These are phyloP conservation scores for Anas platyrhynchos DNA, from an alignment of 2,113 vertebrate genomes.

Conservation along the genomic window DNA sequence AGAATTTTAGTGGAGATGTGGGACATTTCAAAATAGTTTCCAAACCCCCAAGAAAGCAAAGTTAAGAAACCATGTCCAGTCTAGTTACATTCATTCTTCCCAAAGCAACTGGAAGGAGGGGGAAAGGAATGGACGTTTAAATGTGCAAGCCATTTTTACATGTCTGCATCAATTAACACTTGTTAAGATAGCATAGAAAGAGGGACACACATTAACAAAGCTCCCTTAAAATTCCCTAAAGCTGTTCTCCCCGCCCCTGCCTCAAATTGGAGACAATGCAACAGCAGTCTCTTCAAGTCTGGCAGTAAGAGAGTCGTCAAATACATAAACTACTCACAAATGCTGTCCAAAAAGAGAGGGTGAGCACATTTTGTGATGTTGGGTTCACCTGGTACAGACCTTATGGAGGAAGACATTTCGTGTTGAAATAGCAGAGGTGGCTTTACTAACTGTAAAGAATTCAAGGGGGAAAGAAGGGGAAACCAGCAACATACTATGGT, in stretches of 20 bases:
- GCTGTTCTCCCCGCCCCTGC: background rate
- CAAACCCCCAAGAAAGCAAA: conserved; percentile 6
- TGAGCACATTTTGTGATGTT: conserved; percentile 17
- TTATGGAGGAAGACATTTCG: background rate
- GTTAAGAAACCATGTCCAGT: background rate
- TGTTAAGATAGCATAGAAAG: background rate
- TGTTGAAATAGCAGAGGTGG: background rate
- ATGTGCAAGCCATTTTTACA: background rate
- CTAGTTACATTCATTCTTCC: conserved; percentile 18
- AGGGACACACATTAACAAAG: background rate
- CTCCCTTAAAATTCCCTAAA: background rate
- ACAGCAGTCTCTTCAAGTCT: background rate
- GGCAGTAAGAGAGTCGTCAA: conserved; percentile 7
- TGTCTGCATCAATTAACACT: background rate
- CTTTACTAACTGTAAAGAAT: conserved; percentile 3
- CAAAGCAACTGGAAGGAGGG: conserved; percentile 1
- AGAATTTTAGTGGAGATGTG: background rate
- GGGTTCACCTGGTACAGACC: conserved; percentile 35
- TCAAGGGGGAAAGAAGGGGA: background rate
- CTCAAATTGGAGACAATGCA: background rate
- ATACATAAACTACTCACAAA: conserved; percentile 27
- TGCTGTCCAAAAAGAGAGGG: background rate
- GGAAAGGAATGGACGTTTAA: conserved; percentile 1
- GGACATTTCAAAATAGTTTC: background rate
- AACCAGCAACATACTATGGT: conserved; percentile 10